Base-by-base conservation (phyloP, 2,113 vertebrate species). In the Odontophorus gujanensis region DNA sequence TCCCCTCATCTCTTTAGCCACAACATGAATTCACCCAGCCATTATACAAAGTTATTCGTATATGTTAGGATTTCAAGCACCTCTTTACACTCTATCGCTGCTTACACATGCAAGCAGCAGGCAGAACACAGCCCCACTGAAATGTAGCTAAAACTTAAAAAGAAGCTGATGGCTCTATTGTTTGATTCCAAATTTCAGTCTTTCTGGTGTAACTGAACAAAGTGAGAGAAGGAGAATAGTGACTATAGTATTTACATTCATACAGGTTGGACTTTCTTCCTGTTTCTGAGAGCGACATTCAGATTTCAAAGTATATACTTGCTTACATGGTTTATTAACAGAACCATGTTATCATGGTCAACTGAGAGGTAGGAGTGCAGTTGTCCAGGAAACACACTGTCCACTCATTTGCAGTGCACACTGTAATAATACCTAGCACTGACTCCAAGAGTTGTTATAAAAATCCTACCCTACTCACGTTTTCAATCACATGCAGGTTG, bases 361-460 rank as follows among this genome's bases (percentile, higher is more conserved):
- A 80, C 34, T 40, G 53, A 68, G 13, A 30, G 11, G 30, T 6
- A 50, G 16, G 58, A 3, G 4, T 0, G 1, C 14, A 7, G 4
- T 34, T 68, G 42, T 76, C 40, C n/a, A 58, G 51, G 63, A 92
- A 82, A 80, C 21, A 34, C 4, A 11, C 57, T 30, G 25, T 25
- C 36, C 32, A 13, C 53, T 87, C 26, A 48, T 69, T 73, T 53
- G 20, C 18, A 50, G 17, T 4, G 3, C 21, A 59, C 15, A 30
- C 50, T 63, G n/a, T 11, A 89, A 89, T 11, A 89, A 89, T 14
- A 71, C 7, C 36, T 76, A 82, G 11, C 34, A 63, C 11, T 69
- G 67, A 40, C 71, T n/a, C 43, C 9, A 6, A 3, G 1, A 63
- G 21, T 4, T 59, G 21, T 25, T 51, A 67, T 11, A 69, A 76